These are phyloP conservation scores for Dasysyrphus tricinctus DNA, from an alignment of 2,888 invertebrate species.

Conservation along the genomic window DNA sequence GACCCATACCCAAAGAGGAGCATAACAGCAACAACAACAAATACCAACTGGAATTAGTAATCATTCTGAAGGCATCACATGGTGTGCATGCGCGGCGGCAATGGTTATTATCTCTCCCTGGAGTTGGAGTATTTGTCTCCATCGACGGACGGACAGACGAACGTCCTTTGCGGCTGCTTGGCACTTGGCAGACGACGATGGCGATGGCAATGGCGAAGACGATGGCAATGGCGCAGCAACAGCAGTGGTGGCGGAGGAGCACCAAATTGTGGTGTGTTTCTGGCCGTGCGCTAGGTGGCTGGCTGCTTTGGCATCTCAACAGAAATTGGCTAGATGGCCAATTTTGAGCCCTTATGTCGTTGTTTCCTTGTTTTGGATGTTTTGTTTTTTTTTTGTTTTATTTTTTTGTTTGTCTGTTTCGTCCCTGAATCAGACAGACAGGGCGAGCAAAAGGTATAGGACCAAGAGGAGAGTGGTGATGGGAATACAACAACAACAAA, in stretches of 20 bases:
- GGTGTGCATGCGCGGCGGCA: slow-evolving; percentile 75
- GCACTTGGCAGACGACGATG: slow-evolving; percentile 55
- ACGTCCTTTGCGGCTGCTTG: slow-evolving; percentile 69
- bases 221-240: slow-evolving; percentile 2
- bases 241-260: slow-evolving; percentile 11
- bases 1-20: slow-evolving; percentile 53
- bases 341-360: slow-evolving; percentile 74
- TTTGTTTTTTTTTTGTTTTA: slow-evolving; percentile 8
- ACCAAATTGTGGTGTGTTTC: slow-evolving; percentile 47
- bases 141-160: slow-evolving; percentile 61
- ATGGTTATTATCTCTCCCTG: slow-evolving; percentile 75
- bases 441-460: slow-evolving; percentile 2
- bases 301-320: slow-evolving; percentile 66
- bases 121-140: slow-evolving; percentile 75
- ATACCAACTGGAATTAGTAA: slow-evolving; percentile 74
- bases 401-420: not conserved
- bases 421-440: slow-evolving; percentile 26
- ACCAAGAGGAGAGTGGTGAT: not conserved
- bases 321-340: slow-evolving; percentile 75
- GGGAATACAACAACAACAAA: not conserved
- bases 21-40: slow-evolving; percentile 53
- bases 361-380: slow-evolving; percentile 55
- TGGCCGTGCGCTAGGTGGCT: slow-evolving; percentile 72
- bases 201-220: slow-evolving; percentile 7
- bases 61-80: slow-evolving; percentile 74